Evolutionary conservation across 2,888 invertebrate genomes (phyloP), one percentile per base, ranked within the genome.

Genomic region (Pandemis cinnamomeana): DNA sequence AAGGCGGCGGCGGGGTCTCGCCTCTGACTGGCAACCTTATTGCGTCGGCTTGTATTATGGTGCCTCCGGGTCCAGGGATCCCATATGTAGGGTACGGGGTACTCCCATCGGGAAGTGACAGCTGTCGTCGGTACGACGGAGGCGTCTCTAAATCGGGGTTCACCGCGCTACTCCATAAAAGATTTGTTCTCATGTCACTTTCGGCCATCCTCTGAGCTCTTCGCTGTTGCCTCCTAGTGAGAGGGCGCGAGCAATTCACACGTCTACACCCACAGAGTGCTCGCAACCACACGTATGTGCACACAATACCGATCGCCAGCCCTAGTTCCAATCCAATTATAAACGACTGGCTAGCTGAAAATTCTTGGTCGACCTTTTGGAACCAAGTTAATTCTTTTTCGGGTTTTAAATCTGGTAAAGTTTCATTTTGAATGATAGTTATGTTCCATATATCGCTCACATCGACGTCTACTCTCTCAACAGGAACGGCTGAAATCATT

Each of bases 1-100:
- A 94, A 0, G 94, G 91, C 1, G 94, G 94, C 0, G 94, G 94
- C 0, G 94, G 94, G 0, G 94, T 94, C 77, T 94, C 94, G 7
- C 88, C 78, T 68, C 92, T 81, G 76, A 84, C 82, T 0, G 89
- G 89, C 8, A 88, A 61, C 5, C 89, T 81, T 6, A 92, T 85
- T 7, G 90, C 89, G 71, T 91, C 91, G 4, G 85, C 87, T 36
- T 87, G 88, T 42, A 88, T 71, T 4, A 83, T 82, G 10, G 88
- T 82, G 67, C 87, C 88, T 4, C 83, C 81, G 0, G 82, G 82
- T 0, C 82, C 82, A 2, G 89, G 88, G 62, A 91, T 75, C 0
- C 88, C 88, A 67, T 87, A 89, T 36, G 87, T 80, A 4, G 87
- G 85, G 67, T 81, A 81, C n/a, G 85, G 84, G 0, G 82, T 78